These are phyloP conservation scores for Choristoneura rosaceana DNA, from an alignment of 2,888 invertebrate species.

Conservation along the genomic window DNA sequence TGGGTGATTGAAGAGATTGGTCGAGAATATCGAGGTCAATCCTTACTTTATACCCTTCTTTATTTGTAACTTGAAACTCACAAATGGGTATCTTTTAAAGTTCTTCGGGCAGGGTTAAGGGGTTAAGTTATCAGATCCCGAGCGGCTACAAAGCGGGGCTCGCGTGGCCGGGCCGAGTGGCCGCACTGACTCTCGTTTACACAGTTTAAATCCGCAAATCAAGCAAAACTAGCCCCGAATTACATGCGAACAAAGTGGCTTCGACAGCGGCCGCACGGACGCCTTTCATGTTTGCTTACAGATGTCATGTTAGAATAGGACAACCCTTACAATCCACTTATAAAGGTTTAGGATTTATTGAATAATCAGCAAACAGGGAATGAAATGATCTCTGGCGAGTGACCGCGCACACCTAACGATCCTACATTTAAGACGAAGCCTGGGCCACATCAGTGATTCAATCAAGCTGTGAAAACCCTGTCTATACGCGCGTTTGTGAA, in stretches of 20 bases:
- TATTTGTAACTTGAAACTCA: constrained; percentile 4
- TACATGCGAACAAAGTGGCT: constrained; percentile 17
- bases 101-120: background rate
- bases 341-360: constrained; percentile 25
- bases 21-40: background rate
- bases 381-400: constrained; percentile 12
- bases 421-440: background rate
- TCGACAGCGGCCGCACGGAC: constrained; percentile 17
- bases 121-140: constrained; percentile 10
- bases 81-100: background rate
- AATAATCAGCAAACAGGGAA: constrained; percentile 14
- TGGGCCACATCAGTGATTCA: constrained; percentile 4
- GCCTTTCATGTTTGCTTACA: constrained; percentile 25
- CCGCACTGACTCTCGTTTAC: constrained; percentile 54
- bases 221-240: constrained; percentile 52
- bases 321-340: constrained; percentile 28
- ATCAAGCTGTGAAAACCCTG: constrained; percentile 6
- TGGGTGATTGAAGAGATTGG: background rate
- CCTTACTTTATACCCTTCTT: constrained; percentile 3
- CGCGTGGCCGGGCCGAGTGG: constrained; percentile 40
- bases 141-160: constrained; percentile 23
- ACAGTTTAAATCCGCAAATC: constrained; percentile 66
- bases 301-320: constrained; percentile 26
- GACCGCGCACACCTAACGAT: constrained; percentile 9
- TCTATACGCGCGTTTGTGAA: constrained; percentile 17